Evolutionary conservation across 2,113 vertebrate species (phyloP).

Genomic region (Otus sunia): DNA sequence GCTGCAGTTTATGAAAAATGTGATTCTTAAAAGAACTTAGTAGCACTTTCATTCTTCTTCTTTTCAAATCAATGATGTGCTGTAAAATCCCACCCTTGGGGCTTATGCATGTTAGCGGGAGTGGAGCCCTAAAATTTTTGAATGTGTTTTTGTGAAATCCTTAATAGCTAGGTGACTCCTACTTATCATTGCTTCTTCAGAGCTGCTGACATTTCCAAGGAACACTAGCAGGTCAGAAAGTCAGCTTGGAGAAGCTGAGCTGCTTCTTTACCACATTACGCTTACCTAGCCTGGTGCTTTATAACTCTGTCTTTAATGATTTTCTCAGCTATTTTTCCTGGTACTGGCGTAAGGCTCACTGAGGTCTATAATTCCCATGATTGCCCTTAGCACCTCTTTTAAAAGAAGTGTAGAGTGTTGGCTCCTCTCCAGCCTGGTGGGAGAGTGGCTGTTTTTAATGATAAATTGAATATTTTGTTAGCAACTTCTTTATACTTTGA

Average conservation of each 20-base stretch:
- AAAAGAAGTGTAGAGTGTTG: constrained; percentile 27
- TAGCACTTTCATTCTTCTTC: neutral
- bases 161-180: neutral
- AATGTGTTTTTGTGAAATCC: neutral
- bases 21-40: neutral
- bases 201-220: constrained; percentile 31
- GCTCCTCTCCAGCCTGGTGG: constrained; percentile 29
- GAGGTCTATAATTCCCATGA: constrained; percentile 66
- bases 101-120: neutral
- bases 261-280: constrained; percentile 3
- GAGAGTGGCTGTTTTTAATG: constrained; percentile 9
- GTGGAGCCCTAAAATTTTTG: neutral
- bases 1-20: neutral
- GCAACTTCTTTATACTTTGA: neutral
- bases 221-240: constrained; percentile 38
- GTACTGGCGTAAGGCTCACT: constrained; percentile 46
- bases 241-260: constrained; percentile 29
- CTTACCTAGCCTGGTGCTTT: constrained; percentile 27
- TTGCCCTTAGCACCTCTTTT: constrained; percentile 67
- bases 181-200: neutral
- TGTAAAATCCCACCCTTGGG: neutral
- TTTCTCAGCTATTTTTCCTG: constrained; percentile 60
- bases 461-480: constrained; percentile 17
- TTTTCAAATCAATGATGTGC: neutral
- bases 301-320: constrained; percentile 66